Evolutionary conservation across 2,888 invertebrate genomes (phyloP).

Genomic region (Tolmerus cingulatus): DNA sequence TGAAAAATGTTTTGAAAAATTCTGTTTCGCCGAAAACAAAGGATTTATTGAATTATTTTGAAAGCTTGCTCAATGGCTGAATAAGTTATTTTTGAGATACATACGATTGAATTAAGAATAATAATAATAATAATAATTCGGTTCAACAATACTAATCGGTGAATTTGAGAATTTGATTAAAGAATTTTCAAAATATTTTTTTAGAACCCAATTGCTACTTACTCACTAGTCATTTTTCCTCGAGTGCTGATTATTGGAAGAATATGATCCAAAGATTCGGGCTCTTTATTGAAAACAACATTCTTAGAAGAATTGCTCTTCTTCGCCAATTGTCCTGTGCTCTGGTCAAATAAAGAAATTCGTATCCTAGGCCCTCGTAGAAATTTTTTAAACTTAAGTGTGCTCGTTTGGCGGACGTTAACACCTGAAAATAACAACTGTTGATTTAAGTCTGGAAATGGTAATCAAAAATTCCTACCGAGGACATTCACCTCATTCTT

Average conservation of each 20-base stretch:
- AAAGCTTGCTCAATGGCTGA: too few relatives aligned
- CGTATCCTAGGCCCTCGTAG: conserved; percentile 28
- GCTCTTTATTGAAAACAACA: conserved; percentile 44
- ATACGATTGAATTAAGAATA: too few relatives aligned
- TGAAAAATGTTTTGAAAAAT: too few relatives aligned
- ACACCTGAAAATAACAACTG: conserved; percentile 8
- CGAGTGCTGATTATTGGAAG: conserved; percentile 44
- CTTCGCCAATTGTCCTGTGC: background rate
- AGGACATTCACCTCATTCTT: background rate
- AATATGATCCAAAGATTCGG: conserved; percentile 38
- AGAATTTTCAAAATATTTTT: too few relatives aligned
- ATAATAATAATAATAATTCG: too few relatives aligned
- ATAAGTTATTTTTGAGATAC: too few relatives aligned
- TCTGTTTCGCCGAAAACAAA: too few relatives aligned
- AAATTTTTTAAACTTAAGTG: conserved; percentile 42
- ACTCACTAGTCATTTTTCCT: conserved; percentile 21
- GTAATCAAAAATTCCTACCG: background rate
- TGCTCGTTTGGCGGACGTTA: conserved; percentile 26
- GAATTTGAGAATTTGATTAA: background rate
- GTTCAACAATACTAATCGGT: background rate
- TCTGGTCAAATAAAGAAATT: conserved; percentile 39
- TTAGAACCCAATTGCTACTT: background rate
- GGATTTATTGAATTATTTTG: too few relatives aligned
- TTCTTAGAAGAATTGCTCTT: conserved; percentile 36
- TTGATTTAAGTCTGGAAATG: background rate